Evolutionary conservation across 1,140 invertebrate genomes (phyloP), one percentile per base, ranked within the genome.

Genomic region (Trachelipus rathkii): DNA sequence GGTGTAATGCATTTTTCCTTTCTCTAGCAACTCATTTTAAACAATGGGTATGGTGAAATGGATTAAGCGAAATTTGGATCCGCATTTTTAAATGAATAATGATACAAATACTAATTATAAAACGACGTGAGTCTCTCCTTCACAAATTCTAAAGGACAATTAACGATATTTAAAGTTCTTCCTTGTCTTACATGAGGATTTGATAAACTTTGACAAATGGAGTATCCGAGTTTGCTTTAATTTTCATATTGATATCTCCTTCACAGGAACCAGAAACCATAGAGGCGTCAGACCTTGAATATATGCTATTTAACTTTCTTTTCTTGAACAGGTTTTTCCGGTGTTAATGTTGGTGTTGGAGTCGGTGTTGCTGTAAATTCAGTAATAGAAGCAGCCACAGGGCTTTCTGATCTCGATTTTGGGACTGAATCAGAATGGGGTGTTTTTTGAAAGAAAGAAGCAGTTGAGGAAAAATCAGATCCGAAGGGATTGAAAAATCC

Each of bases 361-460:
- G 11, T 60, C 8, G 11, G 11, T 15, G 11, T 60, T 4, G 19
- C 50, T 3, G 50, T 8, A 60, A 8, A 8, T 15, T 13, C 11
- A 15, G 8, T 19, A 60, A 8, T 19, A 60, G 50, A 13, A 60
- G 50, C 11, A 8, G 19, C 8, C 50, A 60, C 50, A 60, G 50
- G 50, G 19, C 50, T 60, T 60, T 60, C 50, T 60, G 50, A 19
- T 19, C 50, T 60, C 50, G 50, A 60, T 13, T 60, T 19, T 60
- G 50, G 19, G 8, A 4, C 11, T 13, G 50, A 60, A 19, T 60
- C 19, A 19, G 50, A 60, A 1, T 15, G 11, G 8, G 50, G 50
- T 60, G 50, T 8, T 60, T 60, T 60, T 19, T 60, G 50, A 19
- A 60, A 60, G 50, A 60, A 60, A 19, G 50, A 60, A 60, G 50